These are phyloP conservation scores for Anaspis maculata DNA, from an alignment of 2,888 invertebrate species.

Conservation along the genomic window DNA sequence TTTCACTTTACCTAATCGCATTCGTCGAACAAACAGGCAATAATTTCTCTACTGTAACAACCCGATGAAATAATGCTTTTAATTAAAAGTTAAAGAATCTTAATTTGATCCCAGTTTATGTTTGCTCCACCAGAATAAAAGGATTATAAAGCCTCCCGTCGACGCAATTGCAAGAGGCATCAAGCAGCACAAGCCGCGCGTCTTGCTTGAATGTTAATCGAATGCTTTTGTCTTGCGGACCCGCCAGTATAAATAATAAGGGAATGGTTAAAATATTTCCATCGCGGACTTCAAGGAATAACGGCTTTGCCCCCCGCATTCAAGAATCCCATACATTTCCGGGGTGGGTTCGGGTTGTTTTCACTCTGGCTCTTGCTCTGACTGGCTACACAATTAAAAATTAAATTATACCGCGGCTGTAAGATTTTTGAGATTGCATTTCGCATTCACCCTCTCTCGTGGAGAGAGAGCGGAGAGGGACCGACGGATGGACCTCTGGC, in stretches of 20 bases:
- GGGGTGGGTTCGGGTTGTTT: too few relatives aligned
- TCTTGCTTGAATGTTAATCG: constrained; percentile 27
- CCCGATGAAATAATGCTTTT: constrained; percentile 34
- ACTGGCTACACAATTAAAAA: constrained; percentile 13
- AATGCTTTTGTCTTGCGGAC: constrained; percentile 25
- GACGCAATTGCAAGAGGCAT: constrained; percentile 18
- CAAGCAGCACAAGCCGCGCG: too few relatives aligned
- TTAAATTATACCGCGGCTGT: constrained; percentile 13
- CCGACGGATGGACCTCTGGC: constrained; percentile 3
- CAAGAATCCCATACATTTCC: too few relatives aligned
- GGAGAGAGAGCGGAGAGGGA: background rate
- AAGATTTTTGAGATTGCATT: constrained; percentile 14
- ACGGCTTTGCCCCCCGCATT: constrained; percentile 8
- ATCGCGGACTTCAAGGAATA: constrained; percentile 13
- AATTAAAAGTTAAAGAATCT: constrained; percentile 39
- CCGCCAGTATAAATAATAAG: constrained; percentile 22
- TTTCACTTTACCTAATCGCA: constrained; percentile 27
- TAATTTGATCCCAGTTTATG: constrained; percentile 34
- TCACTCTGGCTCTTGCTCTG: constrained; percentile 9
- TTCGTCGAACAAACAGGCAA: constrained; percentile 25
- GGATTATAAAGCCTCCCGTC: constrained; percentile 33
- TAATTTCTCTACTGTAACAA: constrained; percentile 29
- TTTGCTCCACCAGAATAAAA: constrained; percentile 31
- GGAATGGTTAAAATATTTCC: constrained; percentile 19
- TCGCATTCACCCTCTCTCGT: constrained; percentile 6